These are phyloP conservation scores for Epinotia brunnichana DNA, from an alignment of 2,888 invertebrate species.

Conservation along the genomic window DNA sequence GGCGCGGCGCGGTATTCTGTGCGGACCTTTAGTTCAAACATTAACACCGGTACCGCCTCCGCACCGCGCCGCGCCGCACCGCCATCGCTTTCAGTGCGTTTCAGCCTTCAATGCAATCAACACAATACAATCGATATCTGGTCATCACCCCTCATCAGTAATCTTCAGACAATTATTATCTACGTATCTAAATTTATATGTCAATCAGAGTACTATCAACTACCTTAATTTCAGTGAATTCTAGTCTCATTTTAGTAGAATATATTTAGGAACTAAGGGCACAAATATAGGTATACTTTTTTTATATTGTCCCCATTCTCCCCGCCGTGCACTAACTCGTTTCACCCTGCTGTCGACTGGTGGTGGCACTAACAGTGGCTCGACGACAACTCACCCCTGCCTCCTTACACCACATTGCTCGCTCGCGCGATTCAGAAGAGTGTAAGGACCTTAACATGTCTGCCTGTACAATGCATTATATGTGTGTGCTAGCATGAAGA, in stretches of 20 bases:
- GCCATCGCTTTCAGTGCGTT: too few species aligned
- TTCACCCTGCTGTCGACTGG: conserved; percentile 65
- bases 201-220: too few species aligned
- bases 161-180: too few species aligned
- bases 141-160: too few species aligned
- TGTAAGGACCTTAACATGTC: conserved; percentile 84
- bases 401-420: conserved; percentile 87
- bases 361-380: conserved; percentile 86
- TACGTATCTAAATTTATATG: too few species aligned
- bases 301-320: conserved; percentile 1
- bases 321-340: conserved; percentile 63
- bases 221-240: background rate
- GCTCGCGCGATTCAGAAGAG: conserved; percentile 87
- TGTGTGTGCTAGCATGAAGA: conserved; percentile 41
- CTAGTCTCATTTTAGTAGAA: background rate
- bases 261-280: background rate
- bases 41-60: too few species aligned
- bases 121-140: too few species aligned
- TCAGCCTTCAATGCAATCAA: too few species aligned
- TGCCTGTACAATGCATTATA: conserved; percentile 51
- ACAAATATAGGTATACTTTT: conserved; percentile 2
- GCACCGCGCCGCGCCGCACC: too few species aligned
- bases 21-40: too few species aligned
- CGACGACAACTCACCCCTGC: conserved; percentile 89
- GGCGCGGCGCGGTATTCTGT: too few species aligned